Base-by-base conservation (phyloP, 2,888 invertebrate species). In the Lamellibrachia satsuma region DNA sequence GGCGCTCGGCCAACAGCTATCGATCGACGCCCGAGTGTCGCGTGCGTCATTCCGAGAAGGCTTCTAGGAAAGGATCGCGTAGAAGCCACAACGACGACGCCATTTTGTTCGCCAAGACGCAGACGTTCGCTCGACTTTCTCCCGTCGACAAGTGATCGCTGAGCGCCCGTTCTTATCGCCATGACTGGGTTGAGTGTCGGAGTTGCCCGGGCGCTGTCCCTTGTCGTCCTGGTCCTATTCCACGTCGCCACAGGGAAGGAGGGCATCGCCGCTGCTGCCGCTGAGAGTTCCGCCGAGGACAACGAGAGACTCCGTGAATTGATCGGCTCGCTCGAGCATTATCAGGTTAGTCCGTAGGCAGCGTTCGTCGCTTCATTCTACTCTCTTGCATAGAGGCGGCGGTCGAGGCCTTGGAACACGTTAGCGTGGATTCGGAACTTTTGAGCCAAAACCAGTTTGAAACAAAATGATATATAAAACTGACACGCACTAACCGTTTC, bases 1-100 rank as follows among this genome's bases (percentile, higher is more conserved):
- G n/a, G 75, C 22, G 75, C 22, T 15, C 15, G 75, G 15, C 75
- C 4, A 75, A 22, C 22, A 75, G n/a, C 75, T 2, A 75, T 75
- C 75, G 75, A 75, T 75, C 22, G n/a, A 75, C 22, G 75, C 75
- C 6, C 22, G n/a, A 75, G n/a, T 22, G 75, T 75, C 75, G 75
- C 75, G 75, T 75, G 75, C 75, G 75, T 75, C 75, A 75, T 75
- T 75, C 75, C 75, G 75, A 75, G 75, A 75, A 75, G 22, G 75
- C 22, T 75, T 22, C 22, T 75, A 22, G 22, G 22, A 22, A 75
- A 22, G 22, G 22, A 15, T 0, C 75, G 75, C 75, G 75, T 22
- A 75, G 75, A 75, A 75, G 75, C 75, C 75, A 75, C 75, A 75
- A 75, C 75, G n/a, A 75, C 75, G 75, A 75, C 75, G 75, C 75